Conservation (phyloP, 2,888 invertebrate species). For the Yponomeuta evonymella region DNA sequence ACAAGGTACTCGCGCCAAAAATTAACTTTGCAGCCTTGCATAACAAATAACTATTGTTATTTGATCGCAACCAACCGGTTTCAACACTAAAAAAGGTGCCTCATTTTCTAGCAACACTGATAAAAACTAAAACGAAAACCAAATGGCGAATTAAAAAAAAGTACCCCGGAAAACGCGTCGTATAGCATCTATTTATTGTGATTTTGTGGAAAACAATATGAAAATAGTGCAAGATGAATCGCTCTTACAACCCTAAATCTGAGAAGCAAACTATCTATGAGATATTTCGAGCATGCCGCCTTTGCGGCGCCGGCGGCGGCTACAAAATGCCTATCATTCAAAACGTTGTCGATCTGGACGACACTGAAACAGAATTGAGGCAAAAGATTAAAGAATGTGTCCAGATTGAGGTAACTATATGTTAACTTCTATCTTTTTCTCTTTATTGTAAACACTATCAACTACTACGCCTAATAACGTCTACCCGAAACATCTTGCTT, state of each 20-base stretch:
- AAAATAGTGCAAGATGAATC: constrained; percentile 39
- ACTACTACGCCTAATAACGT: no score
- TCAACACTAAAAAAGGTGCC: no score
- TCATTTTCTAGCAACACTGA: no score
- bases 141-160: no score
- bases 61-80: no score
- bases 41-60: no score
- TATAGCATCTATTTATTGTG: constrained; percentile 16
- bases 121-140: no score
- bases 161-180: background rate
- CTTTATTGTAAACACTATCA: no score
- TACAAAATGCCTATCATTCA: constrained; percentile 73
- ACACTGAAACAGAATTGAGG: constrained; percentile 46
- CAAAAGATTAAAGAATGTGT: constrained; percentile 66
- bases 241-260: constrained; percentile 37
- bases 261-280: constrained; percentile 61
- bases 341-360: constrained; percentile 46
- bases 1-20: no score
- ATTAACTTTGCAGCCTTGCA: no score
- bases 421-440: no score
- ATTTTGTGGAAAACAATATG: constrained; percentile 6
- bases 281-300: constrained; percentile 64
- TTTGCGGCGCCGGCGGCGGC: constrained; percentile 67
- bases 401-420: constrained; percentile 55
- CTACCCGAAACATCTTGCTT: no score